Percentiles rank a stretch among this genome's conserved stretches.
phyloP scores from a whole-genome alignment of 2,797 vertebrate species.

The Molothrus ater region DNA sequence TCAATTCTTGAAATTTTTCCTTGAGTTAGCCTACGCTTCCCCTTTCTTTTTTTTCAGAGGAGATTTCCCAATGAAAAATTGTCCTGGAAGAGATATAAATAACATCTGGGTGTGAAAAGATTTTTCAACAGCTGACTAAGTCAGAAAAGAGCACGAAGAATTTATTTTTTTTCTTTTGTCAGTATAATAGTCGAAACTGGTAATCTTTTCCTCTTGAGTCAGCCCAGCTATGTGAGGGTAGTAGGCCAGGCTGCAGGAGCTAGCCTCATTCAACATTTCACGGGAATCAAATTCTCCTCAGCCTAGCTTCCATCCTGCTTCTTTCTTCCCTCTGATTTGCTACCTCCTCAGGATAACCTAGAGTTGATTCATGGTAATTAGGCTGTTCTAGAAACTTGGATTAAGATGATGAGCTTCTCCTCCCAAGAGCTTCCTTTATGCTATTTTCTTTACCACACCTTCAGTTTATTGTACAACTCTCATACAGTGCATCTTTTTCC shows the following conservation, averaged over 20 bases:
- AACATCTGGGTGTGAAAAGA: not conserved
- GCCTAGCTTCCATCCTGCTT: not conserved
- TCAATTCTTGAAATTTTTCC: not conserved
- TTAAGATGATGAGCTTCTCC: not conserved
- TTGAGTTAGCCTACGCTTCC: not conserved
- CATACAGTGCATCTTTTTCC: not conserved
- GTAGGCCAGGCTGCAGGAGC: not conserved
- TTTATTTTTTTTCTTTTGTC: not conserved
- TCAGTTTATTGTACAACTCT: not conserved
- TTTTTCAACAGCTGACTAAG: not conserved
- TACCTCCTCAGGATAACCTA: not conserved
- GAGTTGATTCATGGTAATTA: not conserved
- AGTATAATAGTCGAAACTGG: not conserved
- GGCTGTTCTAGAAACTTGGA: not conserved
- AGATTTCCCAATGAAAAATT: not conserved
- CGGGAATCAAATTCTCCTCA: not conserved
- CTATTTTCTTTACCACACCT: not conserved
- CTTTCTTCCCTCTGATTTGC: not conserved
- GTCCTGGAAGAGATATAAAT: not conserved
- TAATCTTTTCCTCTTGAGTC: not conserved
- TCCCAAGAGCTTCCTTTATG: not conserved
- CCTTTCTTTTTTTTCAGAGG: not conserved
- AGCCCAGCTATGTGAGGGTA: not conserved
- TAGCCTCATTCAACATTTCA: not conserved
- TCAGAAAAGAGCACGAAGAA: not conserved